These are phyloP conservation scores for Sarcophaga rosellei DNA, from an alignment of 2,888 invertebrate genomes.

Conservation along the genomic window DNA sequence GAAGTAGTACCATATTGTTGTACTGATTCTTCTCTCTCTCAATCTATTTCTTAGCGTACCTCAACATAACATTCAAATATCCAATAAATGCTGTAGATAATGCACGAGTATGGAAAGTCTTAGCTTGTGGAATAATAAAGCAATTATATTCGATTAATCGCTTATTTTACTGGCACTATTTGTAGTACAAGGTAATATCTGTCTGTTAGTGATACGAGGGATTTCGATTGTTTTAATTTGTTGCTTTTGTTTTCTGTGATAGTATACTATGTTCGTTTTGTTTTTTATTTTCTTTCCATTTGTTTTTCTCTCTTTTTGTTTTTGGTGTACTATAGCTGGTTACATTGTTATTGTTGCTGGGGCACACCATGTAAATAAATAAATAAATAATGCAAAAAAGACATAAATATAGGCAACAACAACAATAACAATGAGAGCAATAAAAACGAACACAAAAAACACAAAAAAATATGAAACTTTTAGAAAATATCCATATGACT, in stretches of 20 bases:
- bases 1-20: no score
- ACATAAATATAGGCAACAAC: slow-evolving; percentile 67
- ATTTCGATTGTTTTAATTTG: slow-evolving; percentile 60
- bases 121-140: no score
- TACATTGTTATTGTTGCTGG: slow-evolving; percentile 66
- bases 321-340: slow-evolving; percentile 51
- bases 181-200: slow-evolving; percentile 58
- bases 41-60: no score
- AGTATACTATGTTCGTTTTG: slow-evolving; percentile 28
- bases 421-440: slow-evolving; percentile 22
- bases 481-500: slow-evolving; percentile 63
- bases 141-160: slow-evolving; percentile 39
- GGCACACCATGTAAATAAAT: slow-evolving; percentile 64
- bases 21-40: no score
- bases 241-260: slow-evolving; percentile 60
- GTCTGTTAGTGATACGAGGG: slow-evolving; percentile 59
- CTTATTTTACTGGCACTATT: slow-evolving; percentile 12
- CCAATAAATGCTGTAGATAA: no score
- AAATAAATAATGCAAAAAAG: slow-evolving; percentile 73
- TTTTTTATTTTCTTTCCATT: slow-evolving; percentile 35
- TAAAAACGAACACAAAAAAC: not conserved
- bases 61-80: no score
- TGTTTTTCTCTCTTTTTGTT: slow-evolving; percentile 9
- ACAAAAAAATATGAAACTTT: not conserved
- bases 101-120: no score